Evolutionary conservation across 2,888 invertebrate species (phyloP).

Genomic region (Arrhopalites spinosus): DNA sequence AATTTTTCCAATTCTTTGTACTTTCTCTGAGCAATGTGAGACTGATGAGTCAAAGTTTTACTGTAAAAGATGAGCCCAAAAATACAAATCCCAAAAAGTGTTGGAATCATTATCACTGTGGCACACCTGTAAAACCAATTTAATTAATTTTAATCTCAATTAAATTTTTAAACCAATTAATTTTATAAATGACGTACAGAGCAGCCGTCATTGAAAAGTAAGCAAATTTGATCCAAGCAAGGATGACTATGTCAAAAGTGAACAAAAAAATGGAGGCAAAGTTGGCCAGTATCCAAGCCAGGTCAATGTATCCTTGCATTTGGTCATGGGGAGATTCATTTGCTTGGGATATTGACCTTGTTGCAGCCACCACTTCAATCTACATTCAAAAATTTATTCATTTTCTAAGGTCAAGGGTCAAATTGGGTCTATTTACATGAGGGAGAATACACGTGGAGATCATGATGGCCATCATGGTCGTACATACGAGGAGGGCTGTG

Average conservation of each 20-base stretch:
- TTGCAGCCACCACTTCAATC: constrained; percentile 46
- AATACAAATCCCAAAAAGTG: constrained; percentile 46
- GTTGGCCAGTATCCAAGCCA: constrained; percentile 53
- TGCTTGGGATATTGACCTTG: constrained; percentile 41
- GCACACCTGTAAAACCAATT: constrained; percentile 35
- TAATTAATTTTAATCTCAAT: no score
- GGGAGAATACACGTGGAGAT: constrained; percentile 54
- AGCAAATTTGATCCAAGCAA: constrained; percentile 55
- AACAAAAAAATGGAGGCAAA: constrained; percentile 52
- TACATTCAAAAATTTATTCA: not conserved
- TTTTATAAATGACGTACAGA: constrained; percentile 16
- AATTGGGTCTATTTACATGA: constrained; percentile 47
- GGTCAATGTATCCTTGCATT: constrained; percentile 53
- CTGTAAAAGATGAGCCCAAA: constrained; percentile 54
- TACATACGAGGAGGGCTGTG: constrained; percentile 42
- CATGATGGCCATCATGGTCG: constrained; percentile 54
- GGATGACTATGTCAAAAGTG: constrained; percentile 53
- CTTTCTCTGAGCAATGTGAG: constrained; percentile 44
- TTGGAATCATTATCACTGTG: constrained; percentile 48
- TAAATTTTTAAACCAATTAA: no score
- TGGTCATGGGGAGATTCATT: constrained; percentile 50
- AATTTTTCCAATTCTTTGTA: constrained; percentile 53
- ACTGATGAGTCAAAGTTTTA: constrained; percentile 51
- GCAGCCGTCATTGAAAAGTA: constrained; percentile 49
- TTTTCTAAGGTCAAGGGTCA: no score